Evolutionary conservation across 2,113 vertebrate genomes (phyloP).

Genomic region (Triplophysa dalaica): DNA sequence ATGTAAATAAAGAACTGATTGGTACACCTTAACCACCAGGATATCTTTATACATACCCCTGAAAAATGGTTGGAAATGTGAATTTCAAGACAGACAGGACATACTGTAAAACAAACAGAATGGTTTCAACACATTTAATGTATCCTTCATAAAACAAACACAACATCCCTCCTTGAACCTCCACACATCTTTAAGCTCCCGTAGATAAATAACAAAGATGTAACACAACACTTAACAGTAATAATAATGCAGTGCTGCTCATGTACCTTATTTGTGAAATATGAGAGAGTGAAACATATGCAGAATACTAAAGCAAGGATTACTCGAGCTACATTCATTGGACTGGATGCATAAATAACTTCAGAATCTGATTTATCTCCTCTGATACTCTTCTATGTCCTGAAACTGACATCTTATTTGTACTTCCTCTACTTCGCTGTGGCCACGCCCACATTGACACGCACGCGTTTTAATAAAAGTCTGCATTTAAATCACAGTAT

Average conservation of each 20-base stretch:
- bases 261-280: conserved; percentile 77
- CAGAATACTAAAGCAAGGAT: conserved; percentile 64
- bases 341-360: not conserved
- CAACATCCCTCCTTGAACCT: not conserved
- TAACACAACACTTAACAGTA: not conserved
- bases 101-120: conserved; percentile 85
- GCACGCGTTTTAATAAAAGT: conserved; percentile 19
- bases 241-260: not conserved
- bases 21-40: not conserved
- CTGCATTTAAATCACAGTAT: not conserved
- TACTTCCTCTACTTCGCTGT: not conserved
- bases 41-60: conserved; percentile 85
- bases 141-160: not conserved
- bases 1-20: not conserved
- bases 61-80: conserved; percentile 96
- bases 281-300: conserved; percentile 66
- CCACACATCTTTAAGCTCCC: not conserved
- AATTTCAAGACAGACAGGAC: conserved; percentile 94
- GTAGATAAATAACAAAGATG: not conserved
- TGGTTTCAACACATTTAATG: not conserved
- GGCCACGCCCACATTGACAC: conserved; percentile 26
- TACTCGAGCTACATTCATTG: conserved; percentile 44
- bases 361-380: not conserved
- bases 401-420: not conserved
- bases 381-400: not conserved